Evolutionary conservation across 2,113 vertebrate species (phyloP).

Genomic region (Sphyrna mokarran): DNA sequence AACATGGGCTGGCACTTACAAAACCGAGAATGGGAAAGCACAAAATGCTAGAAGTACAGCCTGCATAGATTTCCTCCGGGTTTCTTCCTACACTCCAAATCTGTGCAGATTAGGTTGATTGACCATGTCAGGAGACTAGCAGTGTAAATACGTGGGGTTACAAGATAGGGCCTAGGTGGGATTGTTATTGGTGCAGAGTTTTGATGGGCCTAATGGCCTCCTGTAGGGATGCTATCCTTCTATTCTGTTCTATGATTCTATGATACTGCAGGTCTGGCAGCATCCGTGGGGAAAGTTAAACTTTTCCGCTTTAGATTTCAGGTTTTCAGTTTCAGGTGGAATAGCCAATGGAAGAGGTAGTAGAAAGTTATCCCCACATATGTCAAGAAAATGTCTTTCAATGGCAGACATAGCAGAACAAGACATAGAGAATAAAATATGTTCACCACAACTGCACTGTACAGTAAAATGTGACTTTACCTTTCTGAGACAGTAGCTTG

Average conservation of each 20-base stretch:
- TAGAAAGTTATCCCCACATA: not conserved
- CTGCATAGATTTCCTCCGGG: too few relatives aligned
- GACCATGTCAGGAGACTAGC: too few relatives aligned
- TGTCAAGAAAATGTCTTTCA: not conserved
- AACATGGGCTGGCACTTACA: not conserved
- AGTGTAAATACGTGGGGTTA: too few relatives aligned
- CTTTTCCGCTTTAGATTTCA: not conserved
- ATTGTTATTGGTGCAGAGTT: too few relatives aligned
- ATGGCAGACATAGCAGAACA: not conserved
- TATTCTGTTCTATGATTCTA: too few relatives aligned
- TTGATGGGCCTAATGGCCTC: too few relatives aligned
- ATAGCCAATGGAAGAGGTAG: not conserved
- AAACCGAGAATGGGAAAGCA: not conserved
- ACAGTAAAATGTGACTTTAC: slow-evolving; percentile 54
- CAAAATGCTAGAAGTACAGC: not conserved
- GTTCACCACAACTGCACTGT: not conserved
- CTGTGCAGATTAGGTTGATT: too few relatives aligned
- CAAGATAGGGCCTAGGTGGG: too few relatives aligned
- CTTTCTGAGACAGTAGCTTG: slow-evolving; percentile 75
- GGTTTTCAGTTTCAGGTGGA: too few relatives aligned
- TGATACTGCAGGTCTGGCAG: not conserved
- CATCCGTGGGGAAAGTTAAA: not conserved
- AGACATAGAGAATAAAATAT: not conserved
- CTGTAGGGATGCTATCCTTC: too few relatives aligned
- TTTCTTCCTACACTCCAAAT: too few relatives aligned